phyloP scores from a whole-genome alignment of 2,797 vertebrate genomes.

The Tapera naevia region DNA sequence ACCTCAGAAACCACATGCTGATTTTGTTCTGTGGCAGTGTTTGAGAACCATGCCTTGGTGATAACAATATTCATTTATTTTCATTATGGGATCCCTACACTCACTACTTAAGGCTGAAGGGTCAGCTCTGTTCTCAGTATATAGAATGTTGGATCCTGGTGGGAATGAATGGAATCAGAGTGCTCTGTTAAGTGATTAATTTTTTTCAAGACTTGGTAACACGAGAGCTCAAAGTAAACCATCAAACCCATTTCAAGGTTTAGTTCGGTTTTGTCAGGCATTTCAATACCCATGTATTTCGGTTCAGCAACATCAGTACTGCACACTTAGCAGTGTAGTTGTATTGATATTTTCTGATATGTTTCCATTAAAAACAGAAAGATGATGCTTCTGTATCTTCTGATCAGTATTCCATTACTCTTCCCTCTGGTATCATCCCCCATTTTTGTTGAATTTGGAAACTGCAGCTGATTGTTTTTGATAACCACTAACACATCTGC shows the following conservation, averaged over 20 bases:
- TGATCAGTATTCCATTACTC: not conserved
- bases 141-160: not conserved
- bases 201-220: not conserved
- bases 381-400: not conserved
- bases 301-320: not conserved
- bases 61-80: not conserved
- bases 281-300: not conserved
- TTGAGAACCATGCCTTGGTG: not conserved
- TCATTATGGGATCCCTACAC: not conserved
- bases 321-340: not conserved
- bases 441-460: not conserved
- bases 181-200: not conserved
- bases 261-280: not conserved
- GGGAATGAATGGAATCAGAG: not conserved
- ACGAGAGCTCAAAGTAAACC: not conserved
- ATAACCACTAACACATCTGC: conserved; percentile 18
- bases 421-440: not conserved
- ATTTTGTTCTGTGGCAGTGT: not conserved
- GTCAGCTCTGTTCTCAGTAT: no score
- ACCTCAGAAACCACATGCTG: not conserved
- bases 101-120: not conserved
- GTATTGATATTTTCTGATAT: not conserved
- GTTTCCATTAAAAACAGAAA: conserved; percentile 16
- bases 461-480: conserved; percentile 22
- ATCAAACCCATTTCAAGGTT: not conserved